Evolutionary conservation across 2,113 vertebrate species (phyloP).

Genomic region (Ammodramus savannarum): DNA sequence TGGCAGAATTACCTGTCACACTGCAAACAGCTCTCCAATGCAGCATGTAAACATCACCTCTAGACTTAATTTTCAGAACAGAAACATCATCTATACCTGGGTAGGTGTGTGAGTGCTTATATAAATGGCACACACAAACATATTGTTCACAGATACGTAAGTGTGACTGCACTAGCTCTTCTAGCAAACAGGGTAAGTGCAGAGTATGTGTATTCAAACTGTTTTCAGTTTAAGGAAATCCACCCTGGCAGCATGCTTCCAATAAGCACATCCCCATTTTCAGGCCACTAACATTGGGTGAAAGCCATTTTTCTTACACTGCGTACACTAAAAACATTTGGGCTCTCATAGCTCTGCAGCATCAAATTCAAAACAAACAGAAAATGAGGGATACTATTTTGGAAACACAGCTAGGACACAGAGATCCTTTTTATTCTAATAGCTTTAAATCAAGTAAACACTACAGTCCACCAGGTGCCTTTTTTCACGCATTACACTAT

Average conservation of each 20-base stretch:
- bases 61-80: background rate
- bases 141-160: background rate
- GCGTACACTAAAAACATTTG: constrained; percentile 25
- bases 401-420: constrained; percentile 59
- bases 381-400: constrained; percentile 43
- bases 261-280: background rate
- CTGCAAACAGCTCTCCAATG: background rate
- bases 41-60: background rate
- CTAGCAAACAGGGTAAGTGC: background rate
- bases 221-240: background rate
- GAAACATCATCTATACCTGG: background rate
- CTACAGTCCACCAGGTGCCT: background rate
- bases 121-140: background rate
- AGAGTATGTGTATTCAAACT: background rate
- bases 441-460: background rate
- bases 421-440: background rate
- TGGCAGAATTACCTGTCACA: background rate
- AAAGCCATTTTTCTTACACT: background rate
- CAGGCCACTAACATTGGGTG: background rate
- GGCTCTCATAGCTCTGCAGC: background rate
- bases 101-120: background rate
- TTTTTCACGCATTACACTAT: background rate
- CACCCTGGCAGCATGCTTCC: background rate
- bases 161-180: background rate
- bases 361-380: constrained; percentile 60